A percentile compares a stretch with the other conserved stretches of the same genome.
These are phyloP conservation scores for Temnothorax longispinosus DNA, from an alignment of 1,140 invertebrate species.

Conservation along the genomic window DNA sequence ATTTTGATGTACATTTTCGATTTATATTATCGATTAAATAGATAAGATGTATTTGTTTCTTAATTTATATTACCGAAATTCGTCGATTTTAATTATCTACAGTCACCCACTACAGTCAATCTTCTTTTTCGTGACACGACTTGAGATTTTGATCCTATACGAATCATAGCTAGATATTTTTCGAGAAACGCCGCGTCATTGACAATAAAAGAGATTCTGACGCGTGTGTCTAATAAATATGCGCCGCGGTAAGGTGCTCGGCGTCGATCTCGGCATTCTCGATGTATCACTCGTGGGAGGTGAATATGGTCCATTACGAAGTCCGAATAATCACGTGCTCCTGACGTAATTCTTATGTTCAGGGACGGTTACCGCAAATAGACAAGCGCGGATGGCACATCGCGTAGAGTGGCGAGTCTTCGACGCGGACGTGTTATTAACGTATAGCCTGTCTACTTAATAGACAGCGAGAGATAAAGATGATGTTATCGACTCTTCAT, in stretches of 20 bases:
- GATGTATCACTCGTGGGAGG: conserved; percentile 61
- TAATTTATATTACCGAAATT: background rate
- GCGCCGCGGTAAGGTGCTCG: conserved; percentile 3
- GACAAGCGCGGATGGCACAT: conserved; percentile 61
- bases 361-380: conserved; percentile 71
- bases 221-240: conserved; percentile 10
- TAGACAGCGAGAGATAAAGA: background rate
- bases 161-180: background rate
- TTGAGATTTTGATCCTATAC: background rate
- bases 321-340: conserved; percentile 56
- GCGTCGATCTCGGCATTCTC: conserved; percentile 47
- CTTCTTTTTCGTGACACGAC: background rate
- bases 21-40: background rate
- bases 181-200: background rate
- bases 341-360: conserved; percentile 65
- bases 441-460: background rate
- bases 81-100: background rate
- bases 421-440: conserved; percentile 46
- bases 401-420: conserved; percentile 39
- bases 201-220: background rate
- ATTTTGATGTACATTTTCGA: background rate
- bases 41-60: background rate
- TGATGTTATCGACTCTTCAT: background rate
- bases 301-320: conserved; percentile 70
- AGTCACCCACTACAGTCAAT: background rate